These are phyloP conservation scores for Yoshiicerus persimilis DNA, from an alignment of 1,140 invertebrate species.

Conservation along the genomic window DNA sequence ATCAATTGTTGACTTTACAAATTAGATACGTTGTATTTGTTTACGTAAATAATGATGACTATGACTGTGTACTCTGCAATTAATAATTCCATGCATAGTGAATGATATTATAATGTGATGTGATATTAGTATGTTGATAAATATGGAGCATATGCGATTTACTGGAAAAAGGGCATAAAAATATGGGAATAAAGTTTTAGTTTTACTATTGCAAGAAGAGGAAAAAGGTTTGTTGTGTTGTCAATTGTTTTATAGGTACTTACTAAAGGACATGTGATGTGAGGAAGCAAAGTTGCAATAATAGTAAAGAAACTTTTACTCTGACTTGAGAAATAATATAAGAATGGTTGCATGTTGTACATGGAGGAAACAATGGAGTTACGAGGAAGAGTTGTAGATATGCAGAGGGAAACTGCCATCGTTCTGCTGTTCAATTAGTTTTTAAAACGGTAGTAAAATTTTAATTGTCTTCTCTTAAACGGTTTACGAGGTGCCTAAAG, in stretches of 20 bases:
- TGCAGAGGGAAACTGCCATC: background rate
- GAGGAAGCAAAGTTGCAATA: background rate
- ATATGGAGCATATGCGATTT: too few species aligned
- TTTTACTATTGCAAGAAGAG: background rate
- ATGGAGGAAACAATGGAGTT: background rate
- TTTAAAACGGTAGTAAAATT: slow-evolving; percentile 10
- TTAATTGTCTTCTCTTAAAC: slow-evolving; percentile 12
- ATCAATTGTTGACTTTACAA: too few species aligned
- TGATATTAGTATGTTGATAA: too few species aligned
- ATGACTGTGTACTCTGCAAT: too few species aligned
- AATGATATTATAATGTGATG: too few species aligned
- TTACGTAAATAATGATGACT: too few species aligned
- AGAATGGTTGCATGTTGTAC: background rate
- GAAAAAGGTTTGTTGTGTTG: background rate
- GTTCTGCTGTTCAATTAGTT: background rate
- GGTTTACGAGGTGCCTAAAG: slow-evolving; percentile 4
- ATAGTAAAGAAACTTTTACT: background rate
- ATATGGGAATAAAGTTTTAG: background rate
- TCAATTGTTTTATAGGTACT: background rate
- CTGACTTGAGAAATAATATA: background rate
- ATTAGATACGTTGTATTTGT: too few species aligned
- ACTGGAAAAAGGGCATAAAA: too few species aligned
- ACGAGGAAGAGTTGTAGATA: background rate
- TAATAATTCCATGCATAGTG: too few species aligned
- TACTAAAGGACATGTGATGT: background rate